Evolutionary conservation across 1,140 invertebrate genomes (phyloP), one percentile per base, ranked within the genome.

Genomic region (Drosophila prosaltans): DNA sequence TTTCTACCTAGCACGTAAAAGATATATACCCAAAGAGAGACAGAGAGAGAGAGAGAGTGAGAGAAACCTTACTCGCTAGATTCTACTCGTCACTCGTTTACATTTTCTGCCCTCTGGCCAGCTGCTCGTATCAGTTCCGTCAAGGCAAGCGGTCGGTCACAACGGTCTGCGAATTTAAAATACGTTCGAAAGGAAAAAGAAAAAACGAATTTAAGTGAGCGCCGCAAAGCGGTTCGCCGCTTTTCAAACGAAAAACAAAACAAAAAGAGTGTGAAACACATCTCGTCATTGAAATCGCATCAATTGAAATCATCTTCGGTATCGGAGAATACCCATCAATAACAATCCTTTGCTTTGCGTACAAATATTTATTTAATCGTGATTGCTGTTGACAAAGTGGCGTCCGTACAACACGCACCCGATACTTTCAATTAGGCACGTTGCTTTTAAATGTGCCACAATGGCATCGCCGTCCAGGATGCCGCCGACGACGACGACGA

Each of bases 341-440:
- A 66, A 36, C 74, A 86, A 82, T 89, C 83, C 83, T 83, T 88
- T 80, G 32, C 32, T 72, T 70, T 43, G 68, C 68, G 57, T 55
- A 66, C 70, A 90, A 84, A 89, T 90, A 89, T 89, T 89, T 89
- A 69, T 76, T 60, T 54, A 77, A 76, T 57, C 62, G 76, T 86
- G 83, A 86, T 86, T 86, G 84, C 69, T 89, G 78, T 90, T 89
- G 85, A 89, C 85, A 89, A 89, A 89, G 84, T 89, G 84, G 85
- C 82, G 82, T 84, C 84, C 75, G 75, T 61, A 65, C 41, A 70
- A 65, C 41, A 70, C 74, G 67, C 74, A 78, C 75, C 76, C 80
- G 80, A 76, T 79, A 81, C 74, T 89, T 89, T 90, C 84, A 89
- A 89, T 90, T 89, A 89, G 85, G 85, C 85, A 89, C 84, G 85